Evolutionary conservation across 2,113 vertebrate species (phyloP).

Genomic region (Cephalopholis sonnerati): DNA sequence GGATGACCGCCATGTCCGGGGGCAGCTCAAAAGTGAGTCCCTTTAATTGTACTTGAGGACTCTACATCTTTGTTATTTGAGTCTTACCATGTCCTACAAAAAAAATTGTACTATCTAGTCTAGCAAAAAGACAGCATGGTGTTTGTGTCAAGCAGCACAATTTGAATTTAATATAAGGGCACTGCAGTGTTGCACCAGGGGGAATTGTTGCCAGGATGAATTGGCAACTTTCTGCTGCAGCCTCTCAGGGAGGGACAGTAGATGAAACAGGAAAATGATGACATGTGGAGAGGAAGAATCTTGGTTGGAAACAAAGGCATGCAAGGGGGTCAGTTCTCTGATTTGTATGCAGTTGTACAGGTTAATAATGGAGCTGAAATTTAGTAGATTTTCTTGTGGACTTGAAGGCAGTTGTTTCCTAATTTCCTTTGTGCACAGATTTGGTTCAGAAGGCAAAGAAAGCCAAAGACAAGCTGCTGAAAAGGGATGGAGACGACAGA

Average conservation of each 20-base stretch:
- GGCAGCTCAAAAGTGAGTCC: constrained; percentile 93
- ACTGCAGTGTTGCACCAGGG: constrained; percentile 19
- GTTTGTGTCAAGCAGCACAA: neutral
- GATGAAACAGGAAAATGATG: neutral
- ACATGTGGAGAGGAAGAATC: neutral
- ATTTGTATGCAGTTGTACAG: neutral
- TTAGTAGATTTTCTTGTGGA: neutral
- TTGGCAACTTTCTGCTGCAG: constrained; percentile 39
- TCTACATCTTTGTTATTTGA: neutral
- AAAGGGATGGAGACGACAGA: constrained; percentile 91
- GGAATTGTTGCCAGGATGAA: constrained; percentile 22
- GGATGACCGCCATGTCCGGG: constrained; percentile 90
- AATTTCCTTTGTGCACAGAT: constrained; percentile 77
- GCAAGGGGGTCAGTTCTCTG: neutral
- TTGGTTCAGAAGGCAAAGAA: constrained; percentile 96
- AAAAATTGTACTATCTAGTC: neutral
- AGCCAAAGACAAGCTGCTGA: constrained; percentile 95
- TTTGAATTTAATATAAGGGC: neutral
- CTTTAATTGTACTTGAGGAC: neutral
- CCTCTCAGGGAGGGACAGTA: neutral
- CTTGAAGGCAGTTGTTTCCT: neutral
- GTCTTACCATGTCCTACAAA: neutral
- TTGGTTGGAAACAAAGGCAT: constrained; percentile 1
- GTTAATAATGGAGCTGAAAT: neutral
- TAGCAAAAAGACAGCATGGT: neutral